These are phyloP conservation scores for Argya squamiceps DNA, from an alignment of 2,797 vertebrate species.

Conservation along the genomic window DNA sequence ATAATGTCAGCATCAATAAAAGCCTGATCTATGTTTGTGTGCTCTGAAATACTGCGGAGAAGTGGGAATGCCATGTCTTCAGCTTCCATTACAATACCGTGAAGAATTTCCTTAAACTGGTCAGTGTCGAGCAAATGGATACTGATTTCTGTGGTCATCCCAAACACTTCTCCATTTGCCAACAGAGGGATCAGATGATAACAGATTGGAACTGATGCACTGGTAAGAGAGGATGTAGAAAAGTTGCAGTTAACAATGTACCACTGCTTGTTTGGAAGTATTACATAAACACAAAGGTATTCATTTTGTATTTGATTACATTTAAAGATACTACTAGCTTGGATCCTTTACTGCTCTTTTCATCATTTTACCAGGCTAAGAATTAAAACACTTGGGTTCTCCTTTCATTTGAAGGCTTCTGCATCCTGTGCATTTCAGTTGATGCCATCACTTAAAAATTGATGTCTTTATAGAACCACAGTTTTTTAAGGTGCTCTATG, in stretches of 20 bases:
- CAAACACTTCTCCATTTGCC: constrained; percentile 82
- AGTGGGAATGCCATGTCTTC: constrained; percentile 80
- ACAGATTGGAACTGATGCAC: constrained; percentile 80
- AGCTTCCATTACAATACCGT: constrained; percentile 72
- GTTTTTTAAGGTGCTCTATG: background rate
- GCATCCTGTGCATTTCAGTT: background rate
- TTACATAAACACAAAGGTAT: background rate
- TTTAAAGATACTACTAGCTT: background rate
- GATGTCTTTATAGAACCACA: background rate
- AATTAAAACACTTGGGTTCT: background rate
- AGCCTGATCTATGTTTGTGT: constrained; percentile 75
- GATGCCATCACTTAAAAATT: background rate
- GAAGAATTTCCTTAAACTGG: constrained; percentile 65
- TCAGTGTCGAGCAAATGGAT: constrained; percentile 84
- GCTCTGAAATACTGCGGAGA: constrained; percentile 78
- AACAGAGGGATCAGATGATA: constrained; percentile 84
- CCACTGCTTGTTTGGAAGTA: background rate
- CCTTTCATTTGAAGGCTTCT: background rate
- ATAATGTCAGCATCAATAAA: constrained; percentile 85
- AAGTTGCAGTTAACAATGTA: background rate
- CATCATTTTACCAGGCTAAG: background rate
- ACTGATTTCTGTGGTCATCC: constrained; percentile 72
- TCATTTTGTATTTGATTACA: background rate
- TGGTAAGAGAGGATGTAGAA: constrained; percentile 53
- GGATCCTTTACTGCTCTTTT: background rate